Base-by-base conservation (phyloP, 1,140 invertebrate species). In the Hyles euphorbiae region DNA sequence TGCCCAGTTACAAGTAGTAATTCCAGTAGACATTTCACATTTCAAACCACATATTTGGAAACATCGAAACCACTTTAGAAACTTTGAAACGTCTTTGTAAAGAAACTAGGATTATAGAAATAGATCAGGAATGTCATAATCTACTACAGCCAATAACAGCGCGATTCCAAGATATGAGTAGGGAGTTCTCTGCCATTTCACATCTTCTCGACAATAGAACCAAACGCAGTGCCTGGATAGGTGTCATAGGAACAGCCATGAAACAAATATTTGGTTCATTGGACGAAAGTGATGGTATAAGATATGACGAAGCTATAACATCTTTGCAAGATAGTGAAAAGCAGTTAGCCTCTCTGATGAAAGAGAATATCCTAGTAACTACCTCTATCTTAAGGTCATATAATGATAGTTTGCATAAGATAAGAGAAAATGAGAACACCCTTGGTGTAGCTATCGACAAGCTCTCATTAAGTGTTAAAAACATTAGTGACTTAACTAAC, bases 11-110 rank as follows among this genome's bases (percentile, higher is more conserved):
- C 52, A 67, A 33, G 32, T 76, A n/a, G 0, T 71, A 9, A 60
- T 65, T 6, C 71, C 67, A n/a, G 7, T 74, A 51, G 67, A 72
- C 56, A 65, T 76, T 32, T 60, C 67, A 2, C 49, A 67, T 32
- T 52, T 76, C 8, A 52, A 59, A 44, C 44, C 57, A 1, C 71
- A 76, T 54, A 67, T 74, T n/a, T 5, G n/a, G 58, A 53, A 70
- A 65, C 54, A 58, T 70, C 3, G 50, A 65, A 9, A 34, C 43
- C 48, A 9, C 4, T 40, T 52, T 33, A 51, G 34, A 46, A 10
- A 34, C 32, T 3, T 32, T 9, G 10, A 3, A 9, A 5, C 3
- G 3, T 3, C 9, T 10, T 10, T 69, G 67, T 55, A 56, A 61
- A 3, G 52, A 69, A 63, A 56, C 32, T 2, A 11, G 32, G 56